Base-by-base conservation (phyloP, 2,888 invertebrate species). In the Didymodactylos carnosus region DNA sequence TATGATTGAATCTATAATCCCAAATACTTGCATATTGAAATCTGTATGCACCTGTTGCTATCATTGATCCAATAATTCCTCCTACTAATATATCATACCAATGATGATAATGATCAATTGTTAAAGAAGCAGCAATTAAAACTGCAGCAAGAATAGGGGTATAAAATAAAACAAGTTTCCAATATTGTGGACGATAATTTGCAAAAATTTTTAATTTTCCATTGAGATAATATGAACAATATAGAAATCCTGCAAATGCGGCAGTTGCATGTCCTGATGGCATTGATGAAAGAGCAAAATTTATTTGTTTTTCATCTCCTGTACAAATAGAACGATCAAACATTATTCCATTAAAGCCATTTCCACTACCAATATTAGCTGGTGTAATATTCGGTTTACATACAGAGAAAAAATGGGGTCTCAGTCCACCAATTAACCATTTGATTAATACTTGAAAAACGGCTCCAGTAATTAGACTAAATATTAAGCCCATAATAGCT, bases 121-220 rank as follows among this genome's bases (percentile, higher is more conserved):
- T 62, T 35, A 35, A 35, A 35, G 35, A 19, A 5, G n/a, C 29
- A 7, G 62, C 29, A 19, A 62, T 62, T 35, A 62, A 35, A 62
- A 35, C n/a, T n/a, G 62, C 62, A 35, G 35, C 62, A 35, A 51
- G 53, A 35, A 72, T 39, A 39, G 51, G 39, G 8, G 41, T 8
- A 43, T 49, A 39, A 39, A 51, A 72, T 19, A 51, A n/a, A 25
- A 53, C 23, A 13, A 27, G 19, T 40, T 49, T 53, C 72, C 72
- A 53, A 72, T 39, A 53, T 72, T 72, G 49, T 39, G 39, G 25
- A 72, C 39, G 49, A 53, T 72, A 72, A 27, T 70, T 70, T n/a
- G 43, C 27, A 53, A n/a, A 72, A 29, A 72, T 53, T 51, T 72
- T 53, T 40, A 72, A 53, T 72, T 53, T 53, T 51, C 39, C 72